Base-by-base conservation (phyloP, 2,888 invertebrate genomes). In the Cosmia pyralina region DNA sequence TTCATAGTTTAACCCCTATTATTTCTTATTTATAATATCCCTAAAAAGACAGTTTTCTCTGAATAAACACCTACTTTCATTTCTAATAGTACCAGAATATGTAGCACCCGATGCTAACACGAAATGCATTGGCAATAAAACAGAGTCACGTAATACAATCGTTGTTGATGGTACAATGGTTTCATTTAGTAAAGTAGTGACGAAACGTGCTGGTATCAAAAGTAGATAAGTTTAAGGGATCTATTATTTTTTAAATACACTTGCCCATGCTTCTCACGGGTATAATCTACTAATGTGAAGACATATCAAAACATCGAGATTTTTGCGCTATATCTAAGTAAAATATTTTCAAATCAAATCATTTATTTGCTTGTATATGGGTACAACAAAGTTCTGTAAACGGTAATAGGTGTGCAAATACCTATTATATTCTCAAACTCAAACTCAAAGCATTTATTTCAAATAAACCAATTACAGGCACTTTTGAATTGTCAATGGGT, bases 81-180 rank as follows among this genome's bases (percentile, higher is more conserved):
- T 59, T 48, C 34, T 22, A 34, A 62, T 50, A 50, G 2, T 11
- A 8, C 22, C 17, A 19, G 28, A 34, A 64, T 11, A 60, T 59
- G 57, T 60, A 52, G 34, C 46, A 63, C 41, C 1, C 3, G 4
- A 58, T 4, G 10, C 57, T 53, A 57, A 65, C 55, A 69, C 48
- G 53, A 46, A 80, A 69, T 78, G 62, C 75, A 75, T 57, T 58
- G 28, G 34, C 75, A 74, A 81, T 75, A 67, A 63, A 70, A 38
- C 28, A 11, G 15, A 63, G 63, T 75, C 79, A 75, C 81, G 76
- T 70, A 79, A 64, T 55, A 55, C 66, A 81, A 79, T 80, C 75
- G 41, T 53, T 63, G 50, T 52, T 81, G 50, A 46, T 67, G 22
- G 17, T 52, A 69, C 44, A 58, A 28, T 46, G 63, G n/a, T 70